Percentiles rank a stretch among this genome's conserved stretches.
Evolutionary conservation across 2,888 invertebrate genomes (phyloP).

Genomic region (Liposcelis brunnea): DNA sequence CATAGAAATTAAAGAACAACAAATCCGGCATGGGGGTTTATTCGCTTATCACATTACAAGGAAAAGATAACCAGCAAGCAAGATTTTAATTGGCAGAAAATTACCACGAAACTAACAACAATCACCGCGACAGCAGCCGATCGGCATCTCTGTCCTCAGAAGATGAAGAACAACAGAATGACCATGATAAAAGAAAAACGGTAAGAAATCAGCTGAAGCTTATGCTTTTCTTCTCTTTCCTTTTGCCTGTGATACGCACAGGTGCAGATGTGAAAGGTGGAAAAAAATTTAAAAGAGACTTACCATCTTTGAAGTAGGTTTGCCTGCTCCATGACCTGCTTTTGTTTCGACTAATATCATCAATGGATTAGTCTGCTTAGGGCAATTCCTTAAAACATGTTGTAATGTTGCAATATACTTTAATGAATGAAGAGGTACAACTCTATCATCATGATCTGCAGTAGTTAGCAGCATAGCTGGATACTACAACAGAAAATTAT

Average conservation of each 20-base stretch:
- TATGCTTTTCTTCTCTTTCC: not conserved
- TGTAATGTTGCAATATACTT: slow-evolving; percentile 90
- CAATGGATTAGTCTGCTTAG: slow-evolving; percentile 65
- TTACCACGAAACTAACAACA: too few species aligned
- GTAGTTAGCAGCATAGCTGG: slow-evolving; percentile 82
- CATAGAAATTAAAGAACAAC: too few species aligned
- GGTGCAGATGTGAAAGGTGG: not conserved
- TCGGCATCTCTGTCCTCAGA: too few species aligned
- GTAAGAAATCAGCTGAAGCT: too few species aligned
- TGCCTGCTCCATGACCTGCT: slow-evolving; percentile 93
- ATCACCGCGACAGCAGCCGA: too few species aligned
- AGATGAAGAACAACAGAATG: too few species aligned
- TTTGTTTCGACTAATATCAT: slow-evolving; percentile 83
- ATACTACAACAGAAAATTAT: slow-evolving; percentile 41
- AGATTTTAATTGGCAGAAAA: too few species aligned
- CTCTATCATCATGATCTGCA: slow-evolving; percentile 98
- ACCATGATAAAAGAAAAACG: too few species aligned
- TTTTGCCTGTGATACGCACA: too few species aligned
- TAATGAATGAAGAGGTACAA: slow-evolving; percentile 91
- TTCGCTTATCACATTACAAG: not conserved
- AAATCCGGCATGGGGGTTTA: not conserved
- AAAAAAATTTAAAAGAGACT: slow-evolving; percentile 19
- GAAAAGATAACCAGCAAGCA: too few species aligned
- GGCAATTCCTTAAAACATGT: slow-evolving; percentile 40
- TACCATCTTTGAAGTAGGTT: slow-evolving; percentile 86